A percentile compares a stretch with the other conserved stretches of the same genome.
These are phyloP conservation scores for Polypterus bichir DNA, from an alignment of 2,113 vertebrate genomes.

Conservation along the genomic window DNA sequence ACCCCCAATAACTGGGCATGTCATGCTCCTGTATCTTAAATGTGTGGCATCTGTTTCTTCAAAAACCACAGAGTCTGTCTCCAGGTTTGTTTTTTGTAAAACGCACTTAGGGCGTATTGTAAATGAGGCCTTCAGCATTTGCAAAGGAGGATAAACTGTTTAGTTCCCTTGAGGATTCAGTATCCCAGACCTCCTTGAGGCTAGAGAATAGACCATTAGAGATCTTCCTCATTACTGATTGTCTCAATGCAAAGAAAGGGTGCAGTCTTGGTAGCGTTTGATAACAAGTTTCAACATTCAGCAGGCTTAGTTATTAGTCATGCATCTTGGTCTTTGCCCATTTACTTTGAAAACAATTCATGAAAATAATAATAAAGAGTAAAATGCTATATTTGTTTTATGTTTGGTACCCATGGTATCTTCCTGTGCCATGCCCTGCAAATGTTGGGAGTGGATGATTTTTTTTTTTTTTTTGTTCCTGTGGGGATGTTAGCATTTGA, in stretches of 20 bases:
- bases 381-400: conserved; percentile 74
- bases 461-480: conserved; percentile 4
- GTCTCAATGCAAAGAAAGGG: conserved; percentile 89
- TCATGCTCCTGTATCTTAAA: neutral
- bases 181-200: conserved; percentile 77
- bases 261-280: conserved; percentile 82
- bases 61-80: conserved; percentile 9
- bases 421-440: conserved; percentile 66
- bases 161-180: conserved; percentile 67
- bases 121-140: conserved; percentile 76
- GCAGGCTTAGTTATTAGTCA: conserved; percentile 97
- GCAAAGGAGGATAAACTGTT: conserved; percentile 74
- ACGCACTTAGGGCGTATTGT: conserved; percentile 67
- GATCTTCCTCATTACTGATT: conserved; percentile 89
- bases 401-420: conserved; percentile 73
- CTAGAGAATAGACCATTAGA: conserved; percentile 71
- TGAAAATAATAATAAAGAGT: conserved; percentile 83
- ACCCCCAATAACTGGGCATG: conserved; percentile 10
- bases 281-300: conserved; percentile 94
- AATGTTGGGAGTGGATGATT: conserved; percentile 34
- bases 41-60: conserved; percentile 54
- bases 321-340: conserved; percentile 81
- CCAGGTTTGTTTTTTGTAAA: conserved; percentile 54
- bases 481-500: conserved; percentile 3
- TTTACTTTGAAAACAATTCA: conserved; percentile 86